Evolutionary conservation across 2,888 invertebrate species (phyloP).

Genomic region (Drosophila infuscata): DNA sequence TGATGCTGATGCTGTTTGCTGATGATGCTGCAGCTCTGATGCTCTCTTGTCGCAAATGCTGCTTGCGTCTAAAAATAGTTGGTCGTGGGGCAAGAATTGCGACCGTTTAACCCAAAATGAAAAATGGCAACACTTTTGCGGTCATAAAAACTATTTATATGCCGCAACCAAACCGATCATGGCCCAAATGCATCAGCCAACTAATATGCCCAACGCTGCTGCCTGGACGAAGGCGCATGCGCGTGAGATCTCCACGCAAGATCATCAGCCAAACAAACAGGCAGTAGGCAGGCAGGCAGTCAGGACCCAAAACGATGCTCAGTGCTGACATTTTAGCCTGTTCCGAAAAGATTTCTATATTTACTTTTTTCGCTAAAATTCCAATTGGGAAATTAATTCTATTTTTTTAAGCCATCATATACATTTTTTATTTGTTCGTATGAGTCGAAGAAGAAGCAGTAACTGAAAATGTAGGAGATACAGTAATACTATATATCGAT

Average conservation of each 20-base stretch:
- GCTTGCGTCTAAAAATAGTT: conserved; percentile 67
- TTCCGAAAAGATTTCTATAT: not conserved
- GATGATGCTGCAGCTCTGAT: conserved; percentile 13
- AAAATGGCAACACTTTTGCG: conserved; percentile 80
- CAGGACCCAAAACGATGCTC: conserved; percentile 32
- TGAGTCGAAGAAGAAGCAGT: not conserved
- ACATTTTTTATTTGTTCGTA: not conserved
- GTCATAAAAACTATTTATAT: conserved; percentile 79
- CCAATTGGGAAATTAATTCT: not conserved
- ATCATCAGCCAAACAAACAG: conserved; percentile 51
- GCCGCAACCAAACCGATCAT: conserved; percentile 33
- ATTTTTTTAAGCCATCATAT: no score
- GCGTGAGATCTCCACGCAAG: conserved; percentile 82
- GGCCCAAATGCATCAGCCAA: conserved; percentile 37
- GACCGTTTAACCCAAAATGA: conserved; percentile 64
- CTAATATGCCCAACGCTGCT: conserved; percentile 60
- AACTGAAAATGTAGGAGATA: not conserved
- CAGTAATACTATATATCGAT: not conserved
- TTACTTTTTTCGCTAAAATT: not conserved
- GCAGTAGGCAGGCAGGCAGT: conserved; percentile 34
- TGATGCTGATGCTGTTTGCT: conserved; percentile 18
- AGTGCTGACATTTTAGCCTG: conserved; percentile 1
- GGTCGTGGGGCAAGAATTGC: conserved; percentile 13
- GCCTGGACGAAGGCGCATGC: conserved; percentile 73
- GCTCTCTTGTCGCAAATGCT: conserved; percentile 55